Evolutionary conservation across 2,797 vertebrate genomes (phyloP).

Genomic region (Malurus leucopterus): DNA sequence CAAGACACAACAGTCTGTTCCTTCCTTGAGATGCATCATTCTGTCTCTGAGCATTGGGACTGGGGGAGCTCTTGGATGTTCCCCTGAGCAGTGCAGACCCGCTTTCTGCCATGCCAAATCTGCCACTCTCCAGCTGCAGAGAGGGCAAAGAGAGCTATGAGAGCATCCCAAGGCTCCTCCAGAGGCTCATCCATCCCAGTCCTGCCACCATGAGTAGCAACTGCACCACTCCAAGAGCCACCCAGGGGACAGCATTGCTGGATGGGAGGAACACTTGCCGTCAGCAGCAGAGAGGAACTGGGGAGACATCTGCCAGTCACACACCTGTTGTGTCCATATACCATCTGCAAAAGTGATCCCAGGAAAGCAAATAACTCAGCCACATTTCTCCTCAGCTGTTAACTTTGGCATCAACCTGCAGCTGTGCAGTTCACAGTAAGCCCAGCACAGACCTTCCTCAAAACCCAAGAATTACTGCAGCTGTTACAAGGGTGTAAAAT

Average conservation of each 20-base stretch:
- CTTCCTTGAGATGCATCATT: accelerated
- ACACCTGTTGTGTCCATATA: background rate
- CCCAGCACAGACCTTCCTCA: background rate
- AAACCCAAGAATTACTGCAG: background rate
- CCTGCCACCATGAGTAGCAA: background rate
- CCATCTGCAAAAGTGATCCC: background rate
- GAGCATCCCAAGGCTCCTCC: background rate
- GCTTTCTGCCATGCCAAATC: background rate
- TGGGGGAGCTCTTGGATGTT: background rate
- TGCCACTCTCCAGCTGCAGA: background rate
- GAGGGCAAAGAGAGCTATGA: background rate
- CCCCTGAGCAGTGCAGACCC: background rate
- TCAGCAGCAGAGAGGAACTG: background rate
- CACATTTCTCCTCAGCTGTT: background rate
- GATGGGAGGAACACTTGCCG: background rate
- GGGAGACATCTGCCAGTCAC: background rate
- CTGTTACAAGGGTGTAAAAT: background rate
- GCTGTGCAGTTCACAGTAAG: background rate
- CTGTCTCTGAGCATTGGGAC: background rate
- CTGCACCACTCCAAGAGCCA: background rate
- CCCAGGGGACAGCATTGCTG: accelerated
- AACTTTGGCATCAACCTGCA: background rate
- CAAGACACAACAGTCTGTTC: accelerated
- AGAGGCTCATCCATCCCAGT: background rate
- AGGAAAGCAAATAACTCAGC: background rate